Percentiles rank a stretch among this genome's conserved stretches.
Evolutionary conservation across 2,113 vertebrate species (phyloP).

Genomic region (Trogon surrucura): DNA sequence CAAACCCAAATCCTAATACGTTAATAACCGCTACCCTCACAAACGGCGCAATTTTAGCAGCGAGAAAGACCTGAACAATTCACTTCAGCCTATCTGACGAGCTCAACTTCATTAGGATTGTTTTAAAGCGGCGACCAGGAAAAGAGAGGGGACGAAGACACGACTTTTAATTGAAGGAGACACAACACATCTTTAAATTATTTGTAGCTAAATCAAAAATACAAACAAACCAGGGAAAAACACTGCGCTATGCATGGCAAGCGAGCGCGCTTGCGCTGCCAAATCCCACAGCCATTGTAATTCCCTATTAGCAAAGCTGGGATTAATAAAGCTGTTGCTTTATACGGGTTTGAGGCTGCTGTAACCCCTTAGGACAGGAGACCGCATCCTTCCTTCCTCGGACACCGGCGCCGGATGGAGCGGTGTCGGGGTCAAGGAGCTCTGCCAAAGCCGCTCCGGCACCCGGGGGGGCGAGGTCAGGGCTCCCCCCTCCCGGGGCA

Average conservation of each 20-base stretch:
- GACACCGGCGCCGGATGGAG: slow-evolving; percentile 77
- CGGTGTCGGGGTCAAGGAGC: slow-evolving; percentile 74
- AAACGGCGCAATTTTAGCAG: not conserved
- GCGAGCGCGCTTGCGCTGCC: slow-evolving; percentile 38
- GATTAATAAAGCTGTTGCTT: slow-evolving; percentile 83
- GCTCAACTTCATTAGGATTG: not conserved
- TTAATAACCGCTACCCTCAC: not conserved
- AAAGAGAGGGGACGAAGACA: not conserved
- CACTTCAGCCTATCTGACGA: not conserved
- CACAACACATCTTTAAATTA: slow-evolving; percentile 71
- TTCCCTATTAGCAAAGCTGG: slow-evolving; percentile 82
- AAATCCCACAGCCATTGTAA: slow-evolving; percentile 74
- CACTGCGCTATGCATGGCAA: not conserved
- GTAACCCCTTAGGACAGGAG: slow-evolving; percentile 79
- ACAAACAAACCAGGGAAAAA: slow-evolving; percentile 62
- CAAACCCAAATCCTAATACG: not conserved
- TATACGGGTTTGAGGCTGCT: slow-evolving; percentile 61
- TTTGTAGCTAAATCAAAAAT: slow-evolving; percentile 72
- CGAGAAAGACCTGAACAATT: not conserved
- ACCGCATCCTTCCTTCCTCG: slow-evolving; percentile 90
- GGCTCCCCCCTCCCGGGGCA: slow-evolving; percentile 66
- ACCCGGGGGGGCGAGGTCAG: slow-evolving; percentile 48
- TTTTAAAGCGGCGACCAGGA: not conserved
- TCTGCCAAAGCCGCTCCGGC: slow-evolving; percentile 66
- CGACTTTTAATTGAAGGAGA: slow-evolving; percentile 57